These are phyloP conservation scores for Heliconius himera DNA, from an alignment of 1,140 invertebrate species.

Conservation along the genomic window DNA sequence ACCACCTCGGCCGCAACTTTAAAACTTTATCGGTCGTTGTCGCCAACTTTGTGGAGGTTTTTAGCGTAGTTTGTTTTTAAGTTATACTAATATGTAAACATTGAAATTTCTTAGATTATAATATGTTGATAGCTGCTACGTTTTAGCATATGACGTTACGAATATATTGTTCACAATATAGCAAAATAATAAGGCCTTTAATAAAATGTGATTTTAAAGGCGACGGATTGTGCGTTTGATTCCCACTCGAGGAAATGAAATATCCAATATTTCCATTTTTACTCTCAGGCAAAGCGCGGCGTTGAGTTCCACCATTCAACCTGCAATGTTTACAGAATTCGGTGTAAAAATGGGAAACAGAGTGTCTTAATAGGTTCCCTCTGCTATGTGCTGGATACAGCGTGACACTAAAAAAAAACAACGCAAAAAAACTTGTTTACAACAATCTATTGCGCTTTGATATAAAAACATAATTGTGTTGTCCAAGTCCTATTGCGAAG, in stretches of 20 bases:
- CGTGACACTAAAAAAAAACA: background rate
- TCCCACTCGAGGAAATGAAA: too few species aligned
- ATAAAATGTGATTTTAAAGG: too few species aligned
- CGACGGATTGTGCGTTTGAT: too few species aligned
- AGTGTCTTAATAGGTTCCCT: too few species aligned
- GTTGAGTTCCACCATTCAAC: too few species aligned
- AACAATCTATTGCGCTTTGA: background rate
- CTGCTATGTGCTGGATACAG: too few species aligned
- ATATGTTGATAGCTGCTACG: background rate
- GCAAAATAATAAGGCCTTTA: too few species aligned
- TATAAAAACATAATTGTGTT: conserved; percentile 15
- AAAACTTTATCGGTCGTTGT: conserved; percentile 66
- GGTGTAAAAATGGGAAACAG: too few species aligned
- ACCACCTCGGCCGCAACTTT: conserved; percentile 46
- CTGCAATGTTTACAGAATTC: too few species aligned
- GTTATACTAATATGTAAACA: background rate
- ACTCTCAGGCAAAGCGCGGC: too few species aligned
- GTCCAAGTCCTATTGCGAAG: background rate
- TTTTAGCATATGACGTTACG: background rate
- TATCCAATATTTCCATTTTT: too few species aligned
- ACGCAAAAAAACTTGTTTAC: background rate
- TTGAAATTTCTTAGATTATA: background rate
- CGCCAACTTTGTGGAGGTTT: conserved; percentile 56
- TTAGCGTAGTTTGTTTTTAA: conserved; percentile 27
- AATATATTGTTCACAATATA: background rate